A percentile compares a stretch with the other conserved stretches of the same genome.
Evolutionary conservation across 1,140 invertebrate genomes (phyloP).

Genomic region (Heliconius congener): DNA sequence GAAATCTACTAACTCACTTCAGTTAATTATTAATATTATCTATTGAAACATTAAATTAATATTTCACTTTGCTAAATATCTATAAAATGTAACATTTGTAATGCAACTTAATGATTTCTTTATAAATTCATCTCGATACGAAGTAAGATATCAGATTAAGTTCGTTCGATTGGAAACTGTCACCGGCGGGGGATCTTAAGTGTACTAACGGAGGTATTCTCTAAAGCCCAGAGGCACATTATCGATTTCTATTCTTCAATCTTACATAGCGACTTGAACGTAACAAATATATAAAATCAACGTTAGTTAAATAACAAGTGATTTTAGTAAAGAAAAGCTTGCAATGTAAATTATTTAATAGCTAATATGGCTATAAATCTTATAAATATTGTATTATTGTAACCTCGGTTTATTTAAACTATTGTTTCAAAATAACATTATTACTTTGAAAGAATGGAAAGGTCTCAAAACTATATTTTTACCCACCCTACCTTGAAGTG

Average conservation of each 20-base stretch:
- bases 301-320: background rate
- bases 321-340: background rate
- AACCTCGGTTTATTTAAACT: no score
- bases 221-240: conserved; percentile 35
- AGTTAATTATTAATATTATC: no score
- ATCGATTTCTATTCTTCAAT: conserved; percentile 29
- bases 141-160: conserved; percentile 27
- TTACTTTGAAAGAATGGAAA: no score
- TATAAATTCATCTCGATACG: conserved; percentile 22
- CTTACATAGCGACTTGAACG: background rate
- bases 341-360: background rate
- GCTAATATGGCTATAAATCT: no score
- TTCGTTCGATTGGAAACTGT: conserved; percentile 36
- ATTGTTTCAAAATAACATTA: no score
- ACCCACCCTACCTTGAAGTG: no score
- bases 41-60: no score
- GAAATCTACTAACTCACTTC: no score
- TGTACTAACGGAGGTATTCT: conserved; percentile 37
- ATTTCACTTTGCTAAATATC: background rate
- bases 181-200: conserved; percentile 33
- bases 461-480: no score
- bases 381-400: no score
- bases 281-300: background rate
- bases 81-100: background rate
- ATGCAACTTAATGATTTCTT: conserved; percentile 11